phyloP scores from a whole-genome alignment of 1,140 invertebrate species.

The Macrosteles quadrilineatus region DNA sequence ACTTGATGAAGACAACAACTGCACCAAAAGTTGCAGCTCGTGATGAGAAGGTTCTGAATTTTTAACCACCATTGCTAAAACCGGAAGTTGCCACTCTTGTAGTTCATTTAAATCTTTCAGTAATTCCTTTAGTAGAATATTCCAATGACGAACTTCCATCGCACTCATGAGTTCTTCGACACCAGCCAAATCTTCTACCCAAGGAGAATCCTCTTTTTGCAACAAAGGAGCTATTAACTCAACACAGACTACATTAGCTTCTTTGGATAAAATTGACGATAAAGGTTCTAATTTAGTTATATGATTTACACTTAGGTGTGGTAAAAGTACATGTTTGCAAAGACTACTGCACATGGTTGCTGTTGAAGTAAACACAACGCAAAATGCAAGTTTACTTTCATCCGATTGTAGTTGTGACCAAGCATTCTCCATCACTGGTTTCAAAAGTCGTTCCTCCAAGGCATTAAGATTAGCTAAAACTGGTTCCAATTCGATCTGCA shows the following conservation, averaged over 20 bases:
- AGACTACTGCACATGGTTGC: neutral
- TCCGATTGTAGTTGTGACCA: neutral
- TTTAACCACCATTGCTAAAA: neutral
- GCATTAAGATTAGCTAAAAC: neutral
- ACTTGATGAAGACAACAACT: neutral
- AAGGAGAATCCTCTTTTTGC: neutral
- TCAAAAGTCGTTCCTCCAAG: neutral
- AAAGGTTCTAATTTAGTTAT: neutral
- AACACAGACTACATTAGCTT: neutral
- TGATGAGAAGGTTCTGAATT: neutral
- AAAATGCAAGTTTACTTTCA: neutral
- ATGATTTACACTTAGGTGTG: neutral
- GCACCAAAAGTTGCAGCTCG: neutral
- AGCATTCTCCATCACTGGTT: neutral
- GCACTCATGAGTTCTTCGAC: constrained; percentile 1
- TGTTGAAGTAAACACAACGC: neutral
- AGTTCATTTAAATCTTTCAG: neutral
- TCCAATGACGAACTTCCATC: neutral
- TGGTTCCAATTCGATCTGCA: neutral
- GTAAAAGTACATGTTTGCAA: neutral
- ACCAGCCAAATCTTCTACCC: neutral
- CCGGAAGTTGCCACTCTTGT: neutral
- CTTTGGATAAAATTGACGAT: neutral
- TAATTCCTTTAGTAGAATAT: neutral
- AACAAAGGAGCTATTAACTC: neutral